phyloP scores from a whole-genome alignment of 2,113 vertebrate species.

The Apaloderma vittatum region DNA sequence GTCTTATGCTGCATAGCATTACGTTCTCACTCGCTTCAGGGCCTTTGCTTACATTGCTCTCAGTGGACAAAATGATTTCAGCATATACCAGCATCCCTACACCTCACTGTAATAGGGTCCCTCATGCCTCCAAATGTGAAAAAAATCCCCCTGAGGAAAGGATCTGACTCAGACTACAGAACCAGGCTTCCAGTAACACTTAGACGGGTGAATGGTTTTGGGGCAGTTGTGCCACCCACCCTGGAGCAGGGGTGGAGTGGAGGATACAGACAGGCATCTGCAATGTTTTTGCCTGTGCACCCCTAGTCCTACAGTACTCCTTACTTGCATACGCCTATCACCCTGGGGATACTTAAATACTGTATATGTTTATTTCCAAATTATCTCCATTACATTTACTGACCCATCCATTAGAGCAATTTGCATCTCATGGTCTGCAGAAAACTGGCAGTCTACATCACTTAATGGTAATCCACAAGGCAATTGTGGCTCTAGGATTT shows the following conservation, averaged over 20 bases:
- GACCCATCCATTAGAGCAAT: not conserved
- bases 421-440: not conserved
- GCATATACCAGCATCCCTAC: too few species aligned
- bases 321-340: not conserved
- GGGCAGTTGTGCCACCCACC: fast-evolving
- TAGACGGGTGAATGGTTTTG: not conserved
- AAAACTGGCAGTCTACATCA: not conserved
- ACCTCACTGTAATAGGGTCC: not conserved
- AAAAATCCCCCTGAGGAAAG: not conserved
- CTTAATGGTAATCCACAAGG: not conserved
- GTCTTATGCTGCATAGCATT: not conserved
- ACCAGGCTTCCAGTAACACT: not conserved
- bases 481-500: not conserved
- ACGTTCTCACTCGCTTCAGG: not conserved
- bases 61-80: not conserved
- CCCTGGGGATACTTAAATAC: not conserved
- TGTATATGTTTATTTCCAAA: not conserved
- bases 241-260: not conserved
- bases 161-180: not conserved
- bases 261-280: not conserved
- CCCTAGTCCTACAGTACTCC: not conserved
- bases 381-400: not conserved
- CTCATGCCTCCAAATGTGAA: not conserved
- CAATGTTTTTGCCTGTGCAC: not conserved
- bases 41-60: not conserved